Evolutionary conservation across 2,113 vertebrate genomes (phyloP).

Genomic region (Leuciscus idus): DNA sequence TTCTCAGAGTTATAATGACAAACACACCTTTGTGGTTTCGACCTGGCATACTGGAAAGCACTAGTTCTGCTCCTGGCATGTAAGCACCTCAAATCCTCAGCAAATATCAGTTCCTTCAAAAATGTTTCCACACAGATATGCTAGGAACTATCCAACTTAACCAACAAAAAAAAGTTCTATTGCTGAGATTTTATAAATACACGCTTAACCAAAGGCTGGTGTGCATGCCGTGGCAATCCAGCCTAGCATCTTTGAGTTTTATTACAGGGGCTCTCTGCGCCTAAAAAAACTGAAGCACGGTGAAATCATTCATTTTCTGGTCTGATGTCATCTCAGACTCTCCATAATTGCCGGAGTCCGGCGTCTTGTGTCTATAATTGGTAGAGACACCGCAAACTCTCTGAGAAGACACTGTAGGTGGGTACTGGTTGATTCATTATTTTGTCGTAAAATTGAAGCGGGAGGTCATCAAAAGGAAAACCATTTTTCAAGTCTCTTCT

Average conservation of each 20-base stretch:
- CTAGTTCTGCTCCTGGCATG: constrained; percentile 64
- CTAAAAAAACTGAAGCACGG: constrained; percentile 67
- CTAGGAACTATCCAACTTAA: constrained; percentile 68
- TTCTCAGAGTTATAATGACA: neutral
- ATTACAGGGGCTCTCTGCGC: constrained; percentile 67
- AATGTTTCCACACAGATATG: constrained; percentile 58
- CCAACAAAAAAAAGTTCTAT: constrained; percentile 25
- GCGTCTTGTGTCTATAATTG: constrained; percentile 74
- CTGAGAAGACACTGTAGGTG: constrained; percentile 62
- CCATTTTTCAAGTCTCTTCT: constrained; percentile 45
- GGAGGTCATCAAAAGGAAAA: constrained; percentile 45
- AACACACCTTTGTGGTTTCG: constrained; percentile 17
- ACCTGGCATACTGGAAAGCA: neutral
- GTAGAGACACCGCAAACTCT: constrained; percentile 59
- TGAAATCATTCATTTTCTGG: constrained; percentile 79
- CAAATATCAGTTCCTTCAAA: constrained; percentile 57
- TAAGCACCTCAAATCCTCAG: constrained; percentile 69
- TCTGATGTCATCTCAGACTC: constrained; percentile 77
- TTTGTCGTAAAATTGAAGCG: constrained; percentile 56
- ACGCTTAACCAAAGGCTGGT: constrained; percentile 66
- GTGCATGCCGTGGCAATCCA: constrained; percentile 66
- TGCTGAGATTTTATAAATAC: constrained; percentile 59
- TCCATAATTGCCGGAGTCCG: constrained; percentile 72
- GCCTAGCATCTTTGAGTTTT: constrained; percentile 69
- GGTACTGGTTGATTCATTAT: constrained; percentile 56